These are phyloP conservation scores for Megaceryle maxima DNA, from an alignment of 2,113 vertebrate genomes.

Conservation along the genomic window DNA sequence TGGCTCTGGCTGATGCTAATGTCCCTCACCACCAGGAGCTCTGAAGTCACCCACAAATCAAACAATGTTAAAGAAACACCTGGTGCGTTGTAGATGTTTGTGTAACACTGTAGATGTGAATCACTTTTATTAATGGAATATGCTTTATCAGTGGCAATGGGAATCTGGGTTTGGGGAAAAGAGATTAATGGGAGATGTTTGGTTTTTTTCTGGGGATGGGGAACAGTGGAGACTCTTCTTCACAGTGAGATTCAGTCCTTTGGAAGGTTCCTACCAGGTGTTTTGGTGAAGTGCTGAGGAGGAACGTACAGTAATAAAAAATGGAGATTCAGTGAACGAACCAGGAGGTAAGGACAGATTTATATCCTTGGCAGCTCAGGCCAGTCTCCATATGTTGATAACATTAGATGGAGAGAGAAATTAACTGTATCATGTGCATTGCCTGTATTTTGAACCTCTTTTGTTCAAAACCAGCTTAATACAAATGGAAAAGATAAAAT, in stretches of 20 bases:
- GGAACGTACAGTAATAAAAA: conserved; percentile 47
- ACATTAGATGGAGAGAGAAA: conserved; percentile 29
- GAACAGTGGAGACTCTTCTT: not conserved
- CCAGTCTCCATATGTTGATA: conserved; percentile 44
- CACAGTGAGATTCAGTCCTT: not conserved
- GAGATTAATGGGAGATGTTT: not conserved
- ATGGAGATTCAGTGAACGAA: not conserved
- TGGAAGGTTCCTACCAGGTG: conserved; percentile 26
- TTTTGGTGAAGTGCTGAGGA: conserved; percentile 1
- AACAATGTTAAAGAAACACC: not conserved
- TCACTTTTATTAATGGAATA: not conserved
- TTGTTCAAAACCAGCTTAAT: conserved; percentile 4
- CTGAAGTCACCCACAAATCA: not conserved
- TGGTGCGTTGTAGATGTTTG: fast-evolving
- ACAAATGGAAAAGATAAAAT: conserved; percentile 39
- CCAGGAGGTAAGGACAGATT: conserved; percentile 27
- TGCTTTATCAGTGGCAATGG: not conserved
- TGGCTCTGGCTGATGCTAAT: not conserved
- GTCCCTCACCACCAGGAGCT: not conserved
- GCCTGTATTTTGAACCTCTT: not conserved
- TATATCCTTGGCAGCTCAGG: conserved; percentile 32
- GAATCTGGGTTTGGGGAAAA: not conserved
- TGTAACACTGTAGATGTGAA: not conserved
- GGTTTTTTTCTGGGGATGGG: not conserved
- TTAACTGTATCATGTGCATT: conserved; percentile 30